These are phyloP conservation scores for Avahi laniger DNA, from an alignment of 2,797 vertebrate genomes.

Conservation along the genomic window DNA sequence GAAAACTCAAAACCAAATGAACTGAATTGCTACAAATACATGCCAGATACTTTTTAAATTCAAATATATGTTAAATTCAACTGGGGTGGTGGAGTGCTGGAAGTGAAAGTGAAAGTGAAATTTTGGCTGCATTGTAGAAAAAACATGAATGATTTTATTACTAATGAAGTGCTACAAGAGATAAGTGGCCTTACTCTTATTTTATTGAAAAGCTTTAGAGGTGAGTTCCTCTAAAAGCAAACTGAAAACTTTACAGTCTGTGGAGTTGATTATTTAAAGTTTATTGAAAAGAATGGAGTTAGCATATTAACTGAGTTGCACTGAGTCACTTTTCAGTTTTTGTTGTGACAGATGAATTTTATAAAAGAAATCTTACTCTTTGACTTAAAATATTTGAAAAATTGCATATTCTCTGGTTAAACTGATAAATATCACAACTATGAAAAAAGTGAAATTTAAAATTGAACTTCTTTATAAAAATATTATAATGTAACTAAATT, in stretches of 20 bases:
- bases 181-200: not conserved
- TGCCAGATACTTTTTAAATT: not conserved
- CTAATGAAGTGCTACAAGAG: not conserved
- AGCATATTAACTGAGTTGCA: not conserved
- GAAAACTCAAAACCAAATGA: conserved; percentile 24
- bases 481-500: not conserved
- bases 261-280: not conserved
- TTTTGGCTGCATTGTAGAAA: not conserved
- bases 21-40: not conserved
- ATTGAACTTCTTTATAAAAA: conserved; percentile 5
- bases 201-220: not conserved
- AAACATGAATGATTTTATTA: not conserved
- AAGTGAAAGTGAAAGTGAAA: not conserved
- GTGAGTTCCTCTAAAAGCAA: not conserved
- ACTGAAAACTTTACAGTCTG: not conserved
- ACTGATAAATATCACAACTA: not conserved
- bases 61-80: not conserved
- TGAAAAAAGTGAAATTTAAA: conserved; percentile 17
- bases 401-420: not conserved
- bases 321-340: not conserved
- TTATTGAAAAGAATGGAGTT: not conserved
- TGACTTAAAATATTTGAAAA: conserved; percentile 27
- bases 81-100: fast-evolving
- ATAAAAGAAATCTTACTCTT: not conserved
- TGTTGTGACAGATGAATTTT: not conserved